Base-by-base conservation (phyloP, 2,888 invertebrate genomes). In the Corbicula japonica region DNA sequence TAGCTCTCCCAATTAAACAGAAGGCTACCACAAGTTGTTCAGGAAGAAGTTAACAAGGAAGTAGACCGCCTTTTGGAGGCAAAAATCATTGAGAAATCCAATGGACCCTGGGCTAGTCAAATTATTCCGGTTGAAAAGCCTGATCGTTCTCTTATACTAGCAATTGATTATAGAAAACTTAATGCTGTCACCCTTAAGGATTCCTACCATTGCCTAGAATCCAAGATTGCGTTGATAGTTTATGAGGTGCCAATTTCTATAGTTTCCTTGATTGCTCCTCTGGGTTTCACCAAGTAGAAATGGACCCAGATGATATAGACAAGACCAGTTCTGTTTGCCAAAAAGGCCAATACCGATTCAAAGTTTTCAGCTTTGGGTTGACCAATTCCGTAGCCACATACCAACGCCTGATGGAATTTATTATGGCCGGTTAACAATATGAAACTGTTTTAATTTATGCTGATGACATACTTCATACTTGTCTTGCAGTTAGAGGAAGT, bases 381-480 rank as follows among this genome's bases (percentile, higher is more conserved):
- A 18, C 26, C 28, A 62, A 62, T 41, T 15, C 26, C 18, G 46
- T 28, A 15, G n/a, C 10, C 21, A 30, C 62, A n/a, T 62, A n/a
- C 21, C 46, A 62, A 30, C 41, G 62, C 6, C 46, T 62, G n/a
- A 62, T 46, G 62, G 62, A 62, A 26, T n/a, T n/a, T 18, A 21
- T 62, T 15, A 44, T 62, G 30, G 8, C 30, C 30, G 62, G 62
- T 1, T 41, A 46, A 44, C 62, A 62, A n/a, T 46, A 30, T 28
- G 28, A 46, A 6, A 46, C n/a, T 3, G 12, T 8, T 4, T 32
- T 62, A 18, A 44, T 62, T 8, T 62, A 62, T 41, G 15, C 46
- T 3, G 62, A 62, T 62, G 62, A 62, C n/a, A 21, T 62, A 1
- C 12, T 62, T n/a, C n/a, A n/a, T n/a, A n/a, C n/a, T n/a, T n/a